Evolutionary conservation across 2,888 invertebrate species (phyloP).

Genomic region (Ophioninae sp.): DNA sequence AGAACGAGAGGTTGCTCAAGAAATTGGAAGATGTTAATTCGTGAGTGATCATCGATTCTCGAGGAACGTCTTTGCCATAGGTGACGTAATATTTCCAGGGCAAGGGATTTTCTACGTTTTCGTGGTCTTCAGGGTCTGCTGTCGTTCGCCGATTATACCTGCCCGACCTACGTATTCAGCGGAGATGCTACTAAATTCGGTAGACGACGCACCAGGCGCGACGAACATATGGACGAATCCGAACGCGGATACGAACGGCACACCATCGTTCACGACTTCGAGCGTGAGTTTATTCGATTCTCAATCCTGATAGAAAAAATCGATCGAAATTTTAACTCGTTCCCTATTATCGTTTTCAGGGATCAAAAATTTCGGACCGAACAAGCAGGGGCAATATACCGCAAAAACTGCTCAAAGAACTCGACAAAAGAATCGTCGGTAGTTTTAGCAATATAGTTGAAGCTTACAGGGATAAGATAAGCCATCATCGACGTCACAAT

Average conservation of each 20-base stretch:
- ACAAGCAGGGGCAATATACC: conserved; percentile 82
- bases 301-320: neutral
- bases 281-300: conserved; percentile 63
- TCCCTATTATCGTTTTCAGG: conserved; percentile 55
- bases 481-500: conserved; percentile 76
- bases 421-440: conserved; percentile 85
- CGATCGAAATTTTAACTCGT: neutral
- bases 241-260: conserved; percentile 67
- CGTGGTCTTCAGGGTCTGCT: conserved; percentile 85
- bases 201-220: conserved; percentile 74
- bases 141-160: conserved; percentile 91
- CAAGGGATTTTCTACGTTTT: conserved; percentile 62
- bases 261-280: conserved; percentile 67
- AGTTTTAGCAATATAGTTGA: conserved; percentile 81
- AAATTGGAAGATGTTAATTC: conserved; percentile 94
- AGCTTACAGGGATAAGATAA: conserved; percentile 75
- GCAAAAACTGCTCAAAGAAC: conserved; percentile 85
- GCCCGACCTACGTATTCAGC: conserved; percentile 89
- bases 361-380: conserved; percentile 65
- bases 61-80: conserved; percentile 28
- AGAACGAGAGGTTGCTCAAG: conserved; percentile 93
- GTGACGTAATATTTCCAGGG: conserved; percentile 55
- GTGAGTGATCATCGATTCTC: conserved; percentile 83
- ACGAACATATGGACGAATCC: conserved; percentile 90
- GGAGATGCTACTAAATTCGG: conserved; percentile 76